Evolutionary conservation across 2,888 invertebrate genomes (phyloP).

Genomic region (Crematogaster levior): DNA sequence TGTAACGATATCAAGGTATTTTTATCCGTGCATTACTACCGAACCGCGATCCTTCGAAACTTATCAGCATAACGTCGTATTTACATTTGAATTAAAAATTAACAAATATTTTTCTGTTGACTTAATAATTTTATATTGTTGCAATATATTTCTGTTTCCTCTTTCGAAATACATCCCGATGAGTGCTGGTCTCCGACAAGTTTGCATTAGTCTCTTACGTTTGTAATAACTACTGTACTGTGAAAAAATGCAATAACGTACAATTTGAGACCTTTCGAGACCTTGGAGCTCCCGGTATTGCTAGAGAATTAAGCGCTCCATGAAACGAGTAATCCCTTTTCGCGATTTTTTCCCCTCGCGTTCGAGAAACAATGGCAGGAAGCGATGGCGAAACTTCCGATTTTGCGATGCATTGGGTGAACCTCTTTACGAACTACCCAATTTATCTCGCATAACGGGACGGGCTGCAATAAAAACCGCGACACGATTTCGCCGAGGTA

Average conservation of each 20-base stretch:
- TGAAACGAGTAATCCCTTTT: conserved; percentile 26
- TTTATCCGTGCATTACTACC: background rate
- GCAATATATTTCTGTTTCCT: background rate
- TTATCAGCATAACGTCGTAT: background rate
- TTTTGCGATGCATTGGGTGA: conserved; percentile 20
- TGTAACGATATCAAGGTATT: conserved; percentile 29
- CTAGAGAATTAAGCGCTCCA: conserved; percentile 13
- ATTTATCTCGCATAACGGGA: conserved; percentile 49
- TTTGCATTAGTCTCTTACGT: background rate
- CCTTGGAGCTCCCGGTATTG: background rate
- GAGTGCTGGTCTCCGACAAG: background rate
- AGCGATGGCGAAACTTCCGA: conserved; percentile 18
- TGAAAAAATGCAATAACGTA: conserved; percentile 39
- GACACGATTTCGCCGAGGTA: conserved; percentile 42
- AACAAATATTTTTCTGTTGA: background rate
- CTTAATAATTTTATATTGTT: background rate
- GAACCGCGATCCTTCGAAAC: conserved; percentile 10
- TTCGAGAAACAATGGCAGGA: conserved; percentile 27
- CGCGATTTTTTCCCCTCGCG: conserved; percentile 25
- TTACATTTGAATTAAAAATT: conserved; percentile 37
- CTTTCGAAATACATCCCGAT: background rate
- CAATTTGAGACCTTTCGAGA: conserved; percentile 30
- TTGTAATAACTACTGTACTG: conserved; percentile 4
- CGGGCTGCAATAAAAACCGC: conserved; percentile 40
- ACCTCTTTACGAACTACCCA: conserved; percentile 30